phyloP scores from a whole-genome alignment of 2,888 invertebrate genomes.

The Omphaloscelis lunosa region DNA sequence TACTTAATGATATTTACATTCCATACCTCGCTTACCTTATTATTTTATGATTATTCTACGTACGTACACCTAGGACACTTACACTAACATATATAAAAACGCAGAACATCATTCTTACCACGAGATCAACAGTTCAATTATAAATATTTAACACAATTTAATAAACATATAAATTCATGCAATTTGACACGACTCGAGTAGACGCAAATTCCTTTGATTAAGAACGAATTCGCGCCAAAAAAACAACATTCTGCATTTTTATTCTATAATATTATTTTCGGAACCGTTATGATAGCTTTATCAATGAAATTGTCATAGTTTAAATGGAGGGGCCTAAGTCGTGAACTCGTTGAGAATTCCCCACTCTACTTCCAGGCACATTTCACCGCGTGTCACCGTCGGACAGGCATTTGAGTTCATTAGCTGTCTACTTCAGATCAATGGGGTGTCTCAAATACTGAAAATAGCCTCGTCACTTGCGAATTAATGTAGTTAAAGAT shows the following conservation, averaged over 20 bases:
- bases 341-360: constrained; percentile 58
- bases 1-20: constrained; percentile 91
- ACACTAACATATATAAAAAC: constrained; percentile 82
- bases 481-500: constrained; percentile 56
- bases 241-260: constrained; percentile 86
- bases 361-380: constrained; percentile 61
- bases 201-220: constrained; percentile 59
- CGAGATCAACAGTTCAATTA: constrained; percentile 69
- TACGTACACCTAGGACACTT: constrained; percentile 86
- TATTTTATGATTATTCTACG: constrained; percentile 81
- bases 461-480: constrained; percentile 76
- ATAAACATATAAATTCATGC: constrained; percentile 68
- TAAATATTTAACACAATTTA: constrained; percentile 71
- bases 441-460: constrained; percentile 69
- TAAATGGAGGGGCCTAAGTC: constrained; percentile 71
- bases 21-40: constrained; percentile 87
- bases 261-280: constrained; percentile 80
- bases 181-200: constrained; percentile 53
- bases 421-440: constrained; percentile 64
- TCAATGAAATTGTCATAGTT: constrained; percentile 77
- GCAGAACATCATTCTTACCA: constrained; percentile 80
- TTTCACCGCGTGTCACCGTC: constrained; percentile 29
- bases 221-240: constrained; percentile 67
- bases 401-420: constrained; percentile 53
- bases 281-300: constrained; percentile 80